These are phyloP conservation scores for Barbus barbus DNA, from an alignment of 2,113 vertebrate genomes.

Conservation along the genomic window DNA sequence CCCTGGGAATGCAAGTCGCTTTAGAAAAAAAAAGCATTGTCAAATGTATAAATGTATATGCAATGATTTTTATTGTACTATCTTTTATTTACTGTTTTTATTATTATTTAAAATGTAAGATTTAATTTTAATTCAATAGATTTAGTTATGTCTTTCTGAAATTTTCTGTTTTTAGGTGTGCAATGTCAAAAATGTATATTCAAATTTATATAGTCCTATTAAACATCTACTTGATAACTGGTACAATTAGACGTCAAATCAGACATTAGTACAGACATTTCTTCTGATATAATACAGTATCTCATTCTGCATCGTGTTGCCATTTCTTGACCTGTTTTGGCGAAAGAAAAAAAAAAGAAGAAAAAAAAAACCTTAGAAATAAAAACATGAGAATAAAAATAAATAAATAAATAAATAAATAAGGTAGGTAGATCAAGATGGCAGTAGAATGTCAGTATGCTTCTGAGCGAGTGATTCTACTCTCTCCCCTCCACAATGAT, in stretches of 20 bases:
- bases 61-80: neutral
- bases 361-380: neutral
- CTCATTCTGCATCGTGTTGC: no score
- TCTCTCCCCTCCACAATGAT: conserved; percentile 20
- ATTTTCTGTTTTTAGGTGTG: neutral
- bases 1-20: neutral
- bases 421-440: neutral
- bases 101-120: neutral
- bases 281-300: no score
- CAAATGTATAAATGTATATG: neutral
- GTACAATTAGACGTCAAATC: no score
- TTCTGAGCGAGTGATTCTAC: neutral
- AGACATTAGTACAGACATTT: no score
- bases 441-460: neutral
- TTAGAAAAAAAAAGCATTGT: neutral
- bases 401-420: neutral
- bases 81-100: neutral
- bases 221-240: no score
- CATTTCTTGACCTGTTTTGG: no score
- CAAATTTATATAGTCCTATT: neutral
- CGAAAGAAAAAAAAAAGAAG: no score
- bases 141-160: neutral
- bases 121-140: neutral
- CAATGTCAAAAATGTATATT: neutral
- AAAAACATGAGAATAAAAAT: neutral